phyloP scores from a whole-genome alignment of 2,113 vertebrate species.

The Elephas maximus region DNA sequence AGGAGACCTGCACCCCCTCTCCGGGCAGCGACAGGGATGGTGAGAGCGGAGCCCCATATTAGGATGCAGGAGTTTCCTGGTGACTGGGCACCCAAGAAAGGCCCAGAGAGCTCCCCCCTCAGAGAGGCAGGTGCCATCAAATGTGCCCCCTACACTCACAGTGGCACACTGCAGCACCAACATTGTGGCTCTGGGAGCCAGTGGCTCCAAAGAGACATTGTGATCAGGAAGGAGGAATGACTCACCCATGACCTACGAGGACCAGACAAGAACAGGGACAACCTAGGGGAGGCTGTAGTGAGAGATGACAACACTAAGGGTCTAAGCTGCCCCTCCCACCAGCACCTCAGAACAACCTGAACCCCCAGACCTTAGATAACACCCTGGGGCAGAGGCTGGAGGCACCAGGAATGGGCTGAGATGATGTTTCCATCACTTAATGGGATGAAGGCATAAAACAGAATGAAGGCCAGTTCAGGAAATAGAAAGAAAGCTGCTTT shows the following conservation, averaged over 20 bases:
- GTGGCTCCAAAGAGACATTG: fast-evolving
- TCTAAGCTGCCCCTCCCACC: too few relatives aligned
- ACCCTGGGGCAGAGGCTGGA: neutral
- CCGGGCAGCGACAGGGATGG: fast-evolving
- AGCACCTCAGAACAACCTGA: too few relatives aligned
- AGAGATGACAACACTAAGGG: fast-evolving
- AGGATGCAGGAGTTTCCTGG: neutral
- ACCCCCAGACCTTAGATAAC: neutral
- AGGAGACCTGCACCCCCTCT: neutral
- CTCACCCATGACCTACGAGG: neutral
- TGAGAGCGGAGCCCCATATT: neutral
- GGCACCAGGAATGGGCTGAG: fast-evolving
- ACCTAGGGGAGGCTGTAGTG: fast-evolving
- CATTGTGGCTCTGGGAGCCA: neutral
- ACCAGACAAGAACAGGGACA: neutral
- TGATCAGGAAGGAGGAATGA: neutral
- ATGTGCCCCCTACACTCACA: neutral
- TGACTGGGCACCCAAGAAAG: fast-evolving
- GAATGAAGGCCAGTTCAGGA: neutral
- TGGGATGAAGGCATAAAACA: neutral
- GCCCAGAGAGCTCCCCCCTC: neutral
- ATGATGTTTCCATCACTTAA: neutral
- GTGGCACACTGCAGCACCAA: fast-evolving
- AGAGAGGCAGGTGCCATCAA: too few relatives aligned
- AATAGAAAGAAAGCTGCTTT: neutral